Percentiles rank a stretch among this genome's conserved stretches.
phyloP scores from a whole-genome alignment of 1,140 invertebrate genomes.

The Drosophila aff. region DNA sequence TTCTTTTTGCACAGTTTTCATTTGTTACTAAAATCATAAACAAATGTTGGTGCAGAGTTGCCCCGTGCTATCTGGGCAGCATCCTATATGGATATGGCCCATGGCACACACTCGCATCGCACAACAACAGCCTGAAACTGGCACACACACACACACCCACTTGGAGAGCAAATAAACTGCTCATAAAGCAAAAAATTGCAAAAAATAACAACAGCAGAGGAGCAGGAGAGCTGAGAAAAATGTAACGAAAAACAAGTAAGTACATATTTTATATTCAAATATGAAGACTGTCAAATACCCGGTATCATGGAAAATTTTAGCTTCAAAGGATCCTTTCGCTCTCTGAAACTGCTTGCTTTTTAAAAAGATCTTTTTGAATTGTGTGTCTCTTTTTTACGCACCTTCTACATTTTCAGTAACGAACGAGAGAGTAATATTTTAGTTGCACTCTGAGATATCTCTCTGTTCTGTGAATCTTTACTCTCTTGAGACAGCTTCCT shows the following conservation, averaged over 20 bases:
- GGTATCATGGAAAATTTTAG: not conserved
- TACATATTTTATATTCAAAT: not conserved
- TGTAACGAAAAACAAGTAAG: slow-evolving; percentile 34
- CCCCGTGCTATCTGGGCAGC: slow-evolving; percentile 44
- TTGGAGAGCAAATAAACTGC: slow-evolving; percentile 73
- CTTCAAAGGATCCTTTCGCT: not conserved
- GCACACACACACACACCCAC: slow-evolving; percentile 13
- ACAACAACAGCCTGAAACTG: slow-evolving; percentile 26
- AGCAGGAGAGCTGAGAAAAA: slow-evolving; percentile 9
- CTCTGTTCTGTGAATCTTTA: too few species aligned
- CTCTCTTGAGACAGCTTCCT: too few species aligned
- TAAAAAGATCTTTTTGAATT: too few species aligned
- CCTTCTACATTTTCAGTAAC: too few species aligned
- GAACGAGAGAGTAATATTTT: too few species aligned
- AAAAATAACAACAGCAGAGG: slow-evolving; percentile 54
- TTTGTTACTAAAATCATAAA: slow-evolving; percentile 76
- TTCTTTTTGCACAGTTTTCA: slow-evolving; percentile 77
- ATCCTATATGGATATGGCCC: slow-evolving; percentile 43
- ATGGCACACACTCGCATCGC: slow-evolving; percentile 32
- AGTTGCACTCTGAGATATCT: too few species aligned
- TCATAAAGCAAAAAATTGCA: slow-evolving; percentile 75
- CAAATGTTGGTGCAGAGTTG: slow-evolving; percentile 56
- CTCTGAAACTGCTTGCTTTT: not conserved
- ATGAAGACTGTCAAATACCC: not conserved
- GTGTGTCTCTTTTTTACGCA: too few species aligned